Conservation (phyloP, 2,113 vertebrate genomes). For the Amia ocellicauda region DNA sequence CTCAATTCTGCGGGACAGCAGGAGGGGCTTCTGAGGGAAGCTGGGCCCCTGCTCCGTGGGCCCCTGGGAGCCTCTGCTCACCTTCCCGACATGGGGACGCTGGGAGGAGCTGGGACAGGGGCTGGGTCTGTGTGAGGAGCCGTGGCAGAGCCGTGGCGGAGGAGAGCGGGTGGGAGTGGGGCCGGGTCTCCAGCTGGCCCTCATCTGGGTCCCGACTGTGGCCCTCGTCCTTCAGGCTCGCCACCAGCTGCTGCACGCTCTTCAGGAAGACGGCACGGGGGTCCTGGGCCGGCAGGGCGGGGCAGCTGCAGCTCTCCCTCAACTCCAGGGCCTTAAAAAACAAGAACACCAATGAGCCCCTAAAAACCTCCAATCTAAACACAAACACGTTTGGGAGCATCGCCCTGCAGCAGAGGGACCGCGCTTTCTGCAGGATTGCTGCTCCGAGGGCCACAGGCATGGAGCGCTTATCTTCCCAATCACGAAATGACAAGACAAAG, state of each 20-base stretch:
- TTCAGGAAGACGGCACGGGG: slow-evolving; percentile 77
- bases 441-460: too few relatives aligned
- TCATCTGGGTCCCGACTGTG: not conserved
- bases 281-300: slow-evolving; percentile 76
- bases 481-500: too few relatives aligned
- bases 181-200: slow-evolving; percentile 1
- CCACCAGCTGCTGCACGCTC: slow-evolving; percentile 64
- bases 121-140: slow-evolving; percentile 3
- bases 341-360: slow-evolving; percentile 15
- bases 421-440: too few relatives aligned
- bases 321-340: slow-evolving; percentile 82
- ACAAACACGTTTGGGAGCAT: too few relatives aligned
- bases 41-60: not conserved
- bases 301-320: slow-evolving; percentile 80
- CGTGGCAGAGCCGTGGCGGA: slow-evolving; percentile 24
- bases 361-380: slow-evolving; percentile 15
- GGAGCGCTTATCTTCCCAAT: too few relatives aligned
- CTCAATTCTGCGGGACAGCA: too few relatives aligned
- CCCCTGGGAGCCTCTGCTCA: not conserved
- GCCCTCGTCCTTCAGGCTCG: slow-evolving; percentile 43
- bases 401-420: too few relatives aligned
- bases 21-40: not conserved
- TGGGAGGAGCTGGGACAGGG: not conserved
- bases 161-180: slow-evolving; percentile 10
- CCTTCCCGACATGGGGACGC: too few relatives aligned